Conservation (phyloP, 2,113 vertebrate genomes). For the Hemiprocne comata region DNA sequence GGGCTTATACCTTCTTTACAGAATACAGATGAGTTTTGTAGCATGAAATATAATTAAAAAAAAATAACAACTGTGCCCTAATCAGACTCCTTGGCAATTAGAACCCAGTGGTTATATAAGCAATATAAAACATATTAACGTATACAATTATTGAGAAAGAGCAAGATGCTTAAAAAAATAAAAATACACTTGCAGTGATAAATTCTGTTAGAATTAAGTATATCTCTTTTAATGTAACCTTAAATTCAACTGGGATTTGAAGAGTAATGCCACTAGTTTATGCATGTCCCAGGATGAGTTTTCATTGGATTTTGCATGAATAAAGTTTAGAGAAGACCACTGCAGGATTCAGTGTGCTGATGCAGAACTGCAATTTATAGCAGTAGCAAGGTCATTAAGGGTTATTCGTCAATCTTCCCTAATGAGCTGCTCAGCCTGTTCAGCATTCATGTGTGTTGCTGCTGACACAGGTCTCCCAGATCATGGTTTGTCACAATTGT, state of each 20-base stretch:
- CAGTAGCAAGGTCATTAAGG: slow-evolving; percentile 54
- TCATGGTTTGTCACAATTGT: slow-evolving; percentile 62
- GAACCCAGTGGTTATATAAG: neutral
- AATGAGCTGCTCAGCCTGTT: slow-evolving; percentile 65
- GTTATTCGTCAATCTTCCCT: slow-evolving; percentile 51
- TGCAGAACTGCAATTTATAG: slow-evolving; percentile 33
- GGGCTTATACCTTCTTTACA: neutral
- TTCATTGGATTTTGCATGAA: neutral
- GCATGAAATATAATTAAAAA: neutral
- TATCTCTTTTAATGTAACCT: neutral
- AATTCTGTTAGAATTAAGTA: neutral
- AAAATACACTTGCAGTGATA: neutral
- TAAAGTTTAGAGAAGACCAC: neutral
- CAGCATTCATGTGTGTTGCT: slow-evolving; percentile 56
- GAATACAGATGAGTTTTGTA: neutral
- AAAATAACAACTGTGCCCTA: neutral
- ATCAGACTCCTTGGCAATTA: neutral
- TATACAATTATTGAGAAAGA: neutral
- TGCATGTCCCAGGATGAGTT: neutral
- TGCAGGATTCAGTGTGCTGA: slow-evolving; percentile 1
- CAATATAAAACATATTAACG: neutral
- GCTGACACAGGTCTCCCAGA: slow-evolving; percentile 66
- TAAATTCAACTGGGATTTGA: neutral
- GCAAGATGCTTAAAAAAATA: neutral
- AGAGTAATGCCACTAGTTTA: neutral